phyloP scores from a whole-genome alignment of 2,113 vertebrate species.

The Dolichallabes microphthalmus region DNA sequence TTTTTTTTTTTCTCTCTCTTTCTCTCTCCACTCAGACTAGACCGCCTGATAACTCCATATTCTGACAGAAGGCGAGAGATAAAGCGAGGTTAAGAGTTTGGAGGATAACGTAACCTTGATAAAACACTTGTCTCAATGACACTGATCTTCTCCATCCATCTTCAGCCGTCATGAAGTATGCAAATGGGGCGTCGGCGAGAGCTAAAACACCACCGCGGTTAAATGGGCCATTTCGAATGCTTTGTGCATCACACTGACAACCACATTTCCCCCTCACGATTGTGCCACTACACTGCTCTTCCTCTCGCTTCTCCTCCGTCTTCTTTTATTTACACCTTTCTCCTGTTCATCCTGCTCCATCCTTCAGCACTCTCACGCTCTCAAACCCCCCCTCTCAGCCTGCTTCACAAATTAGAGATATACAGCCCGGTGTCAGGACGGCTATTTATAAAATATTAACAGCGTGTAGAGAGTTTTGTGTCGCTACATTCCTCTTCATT shows the following conservation, averaged over 20 bases:
- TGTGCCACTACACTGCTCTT: constrained; percentile 54
- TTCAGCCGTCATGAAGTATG: constrained; percentile 91
- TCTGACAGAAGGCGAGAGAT: constrained; percentile 68
- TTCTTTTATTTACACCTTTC: constrained; percentile 32
- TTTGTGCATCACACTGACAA: constrained; percentile 77
- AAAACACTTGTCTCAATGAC: constrained; percentile 86
- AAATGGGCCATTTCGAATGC: constrained; percentile 85
- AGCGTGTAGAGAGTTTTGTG: constrained; percentile 72
- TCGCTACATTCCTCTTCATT: constrained; percentile 70
- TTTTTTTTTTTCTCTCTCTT: constrained; percentile 9
- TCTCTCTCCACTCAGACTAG: constrained; percentile 48
- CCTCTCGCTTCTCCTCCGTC: constrained; percentile 37
- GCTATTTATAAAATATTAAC: constrained; percentile 78
- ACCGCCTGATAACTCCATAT: constrained; percentile 71
- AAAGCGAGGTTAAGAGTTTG: constrained; percentile 78
- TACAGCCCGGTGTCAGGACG: constrained; percentile 66
- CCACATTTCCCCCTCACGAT: constrained; percentile 68
- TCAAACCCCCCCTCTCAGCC: constrained; percentile 10
- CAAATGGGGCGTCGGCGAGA: constrained; percentile 79
- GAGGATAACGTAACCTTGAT: constrained; percentile 90
- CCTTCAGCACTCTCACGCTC: constrained; percentile 31
- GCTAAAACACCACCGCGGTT: constrained; percentile 77
- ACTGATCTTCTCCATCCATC: constrained; percentile 87
- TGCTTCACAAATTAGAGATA: constrained; percentile 68
- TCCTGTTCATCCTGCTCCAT: constrained; percentile 19